Evolutionary conservation across 2,797 vertebrate species (phyloP).

Genomic region (Lepidocolaptes lacrymiger): DNA sequence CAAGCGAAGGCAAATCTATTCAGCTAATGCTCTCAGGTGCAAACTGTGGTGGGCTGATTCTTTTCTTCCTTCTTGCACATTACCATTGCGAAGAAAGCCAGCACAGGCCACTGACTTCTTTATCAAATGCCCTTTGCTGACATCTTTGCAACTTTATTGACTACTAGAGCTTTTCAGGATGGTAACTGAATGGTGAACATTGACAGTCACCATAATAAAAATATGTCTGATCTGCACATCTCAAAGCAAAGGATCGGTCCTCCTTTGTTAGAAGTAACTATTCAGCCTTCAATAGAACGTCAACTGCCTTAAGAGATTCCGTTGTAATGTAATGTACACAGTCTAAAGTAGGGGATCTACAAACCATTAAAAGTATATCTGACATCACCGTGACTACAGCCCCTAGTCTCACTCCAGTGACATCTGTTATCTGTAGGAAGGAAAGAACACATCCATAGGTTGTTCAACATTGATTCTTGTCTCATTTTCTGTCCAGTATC

Average conservation of each 20-base stretch:
- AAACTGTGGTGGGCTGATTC: not conserved
- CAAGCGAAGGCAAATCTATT: not conserved
- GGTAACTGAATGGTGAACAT: not conserved
- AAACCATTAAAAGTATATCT: not conserved
- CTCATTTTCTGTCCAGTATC: not conserved
- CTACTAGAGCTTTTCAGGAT: not conserved
- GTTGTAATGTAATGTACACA: not conserved
- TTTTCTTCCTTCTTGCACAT: not conserved
- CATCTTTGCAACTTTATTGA: not conserved
- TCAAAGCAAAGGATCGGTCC: not conserved
- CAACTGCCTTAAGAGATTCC: not conserved
- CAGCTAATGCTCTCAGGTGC: not conserved
- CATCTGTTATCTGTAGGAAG: not conserved
- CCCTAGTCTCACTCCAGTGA: not conserved
- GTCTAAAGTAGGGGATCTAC: not conserved
- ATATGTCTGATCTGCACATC: not conserved
- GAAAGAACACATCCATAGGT: not conserved
- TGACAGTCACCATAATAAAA: not conserved
- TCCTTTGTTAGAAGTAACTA: not conserved
- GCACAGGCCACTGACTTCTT: not conserved
- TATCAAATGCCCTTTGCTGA: not conserved
- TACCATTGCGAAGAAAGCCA: not conserved
- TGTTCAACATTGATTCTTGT: not conserved
- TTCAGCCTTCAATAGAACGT: not conserved
- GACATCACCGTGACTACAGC: not conserved